Evolutionary conservation across 1,140 invertebrate genomes (phyloP), one percentile per base, ranked within the genome.

Genomic region (Philopotamus ludificatus): DNA sequence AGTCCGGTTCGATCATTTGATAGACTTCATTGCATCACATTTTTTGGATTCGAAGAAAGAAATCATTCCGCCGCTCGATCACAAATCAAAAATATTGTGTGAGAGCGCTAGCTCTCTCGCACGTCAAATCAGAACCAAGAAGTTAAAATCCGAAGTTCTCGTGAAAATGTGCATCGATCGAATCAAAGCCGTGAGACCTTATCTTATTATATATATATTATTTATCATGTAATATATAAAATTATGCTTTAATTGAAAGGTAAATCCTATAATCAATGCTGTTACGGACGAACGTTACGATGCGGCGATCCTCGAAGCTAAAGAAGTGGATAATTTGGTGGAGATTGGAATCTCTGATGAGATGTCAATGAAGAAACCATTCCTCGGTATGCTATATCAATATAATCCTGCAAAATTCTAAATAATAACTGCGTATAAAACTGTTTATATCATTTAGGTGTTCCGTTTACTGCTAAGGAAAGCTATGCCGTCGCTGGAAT

Each of bases 381-480:
- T 90, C 68, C 74, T 91, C 26, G 90, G 90, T 82, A 72, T 74
- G 12, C 51, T 57, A 57, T 39, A 39, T 39, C 8, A 34, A 39
- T 57, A 15, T 8, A 16, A 21, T 12, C 12, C 12, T 4, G 21
- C 18, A 55, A 39, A 42, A 22, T 1, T 57, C 23, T 57, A 9
- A 8, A 4, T 23, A 28, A 7, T 9, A 28, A 28, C 34, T 55
- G n/a, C n/a, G n/a, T n/a, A n/a, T n/a, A n/a, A n/a, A n/a, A n/a
- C n/a, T n/a, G n/a, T n/a, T n/a, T 41, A 41, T 18, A 18, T 41
- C 15, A 10, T 59, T 69, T 79, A 79, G 87, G 87, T 21, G 86
- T 95, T 16, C 93, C 93, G 1, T 94, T 95, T 73, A 93, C 91
- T 8, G 79, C 84, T 0, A 87, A 85, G 71, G 84, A 86, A 70